Evolutionary conservation across 2,888 invertebrate genomes (phyloP).

Genomic region (Caenorhabditis sp.): DNA sequence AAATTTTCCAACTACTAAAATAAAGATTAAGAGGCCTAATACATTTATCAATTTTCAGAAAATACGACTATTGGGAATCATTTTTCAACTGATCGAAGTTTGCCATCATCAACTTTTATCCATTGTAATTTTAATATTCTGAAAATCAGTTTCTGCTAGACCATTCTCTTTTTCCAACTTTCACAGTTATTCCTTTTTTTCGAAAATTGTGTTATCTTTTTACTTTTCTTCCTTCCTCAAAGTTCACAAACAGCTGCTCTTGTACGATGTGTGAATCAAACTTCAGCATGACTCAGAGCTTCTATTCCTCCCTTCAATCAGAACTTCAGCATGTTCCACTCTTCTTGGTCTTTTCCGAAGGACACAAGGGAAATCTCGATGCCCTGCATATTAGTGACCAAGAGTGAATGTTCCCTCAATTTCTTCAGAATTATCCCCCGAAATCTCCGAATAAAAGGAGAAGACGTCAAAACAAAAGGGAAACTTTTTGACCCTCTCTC

Average conservation of each 20-base stretch:
- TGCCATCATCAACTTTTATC: no score
- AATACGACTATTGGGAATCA: no score
- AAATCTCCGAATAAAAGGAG: conserved; percentile 51
- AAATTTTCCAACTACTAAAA: no score
- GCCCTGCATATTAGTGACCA: conserved; percentile 7
- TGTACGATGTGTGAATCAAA: conserved; percentile 30
- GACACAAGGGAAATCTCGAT: conserved; percentile 3
- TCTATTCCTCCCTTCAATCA: not conserved
- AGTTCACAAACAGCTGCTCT: conserved; percentile 42
- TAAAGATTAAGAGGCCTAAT: no score
- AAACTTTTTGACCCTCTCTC: conserved; percentile 31
- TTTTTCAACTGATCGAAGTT: no score
- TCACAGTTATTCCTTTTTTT: no score
- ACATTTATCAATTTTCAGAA: no score
- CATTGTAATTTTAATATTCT: no score
- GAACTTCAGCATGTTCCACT: not conserved
- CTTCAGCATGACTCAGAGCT: conserved; percentile 13
- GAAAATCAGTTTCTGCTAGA: no score
- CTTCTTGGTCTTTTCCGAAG: not conserved
- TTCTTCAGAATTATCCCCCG: conserved; percentile 45
- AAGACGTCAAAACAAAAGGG: conserved; percentile 50
- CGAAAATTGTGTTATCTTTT: not conserved
- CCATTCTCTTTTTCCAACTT: no score
- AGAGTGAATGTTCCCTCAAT: conserved; percentile 15
- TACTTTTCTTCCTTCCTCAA: not conserved